Evolutionary conservation across 92 coral and sea anemone genomes (phyloP), one percentile per base, ranked within the genome.

Genomic region (Hydrozoanthus gracilis): DNA sequence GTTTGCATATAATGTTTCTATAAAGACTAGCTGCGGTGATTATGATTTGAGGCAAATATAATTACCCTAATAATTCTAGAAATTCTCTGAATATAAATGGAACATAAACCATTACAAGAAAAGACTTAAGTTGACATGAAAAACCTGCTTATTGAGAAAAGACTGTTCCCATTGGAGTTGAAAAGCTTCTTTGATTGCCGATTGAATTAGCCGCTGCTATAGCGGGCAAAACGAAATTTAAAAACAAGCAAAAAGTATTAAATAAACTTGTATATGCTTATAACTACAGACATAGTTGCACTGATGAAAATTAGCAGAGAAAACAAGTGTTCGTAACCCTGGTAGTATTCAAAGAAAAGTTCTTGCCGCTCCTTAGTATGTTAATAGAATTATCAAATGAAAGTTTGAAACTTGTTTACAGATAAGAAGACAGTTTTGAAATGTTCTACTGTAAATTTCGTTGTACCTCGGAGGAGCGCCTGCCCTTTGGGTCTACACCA

Each of bases 311-410:
- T 0, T 58, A 58, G 65, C 65, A 58, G 65, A 58, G 65, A 58
- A 58, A 58, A 58, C n/a, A 58, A 58, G 5, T 58, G 65, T 58
- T 58, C 65, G 5, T 58, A 58, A 1, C 5, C 65, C 65, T 58
- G 65, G 65, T 13, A 58, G 65, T 58, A 58, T 58, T 58, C 65
- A 58, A 58, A 58, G 65, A 58, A 58, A 58, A 58, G 65, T 58
- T 58, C 65, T 58, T 58, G 65, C 65, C 65, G 65, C 65, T 58
- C 65, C 65, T 58, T 58, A 58, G 65, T 58, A 58, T 58, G 65
- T 8, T 58, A 58, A 58, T 58, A 58, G 65, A 58, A 58, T 58
- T 58, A 58, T 27, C 39, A 27, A 27, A 27, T 27, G 39, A 27
- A 27, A 27, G 39, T 27, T 27, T 27, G 39, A 27, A 27, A 0